Conservation (phyloP, 2,797 vertebrate species). For the Cacajao melanocephalus region DNA sequence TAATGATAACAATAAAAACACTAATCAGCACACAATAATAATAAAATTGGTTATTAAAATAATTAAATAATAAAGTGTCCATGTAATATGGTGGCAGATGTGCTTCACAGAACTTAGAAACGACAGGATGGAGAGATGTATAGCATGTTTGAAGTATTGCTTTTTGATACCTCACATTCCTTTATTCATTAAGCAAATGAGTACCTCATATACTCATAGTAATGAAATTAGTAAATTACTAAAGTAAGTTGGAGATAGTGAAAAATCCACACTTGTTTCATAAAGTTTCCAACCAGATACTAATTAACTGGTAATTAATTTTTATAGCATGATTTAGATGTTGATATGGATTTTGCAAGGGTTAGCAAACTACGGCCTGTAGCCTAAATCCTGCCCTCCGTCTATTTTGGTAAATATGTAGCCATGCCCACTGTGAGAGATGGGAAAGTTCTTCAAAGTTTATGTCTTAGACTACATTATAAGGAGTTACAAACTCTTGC, state of each 20-base stretch:
- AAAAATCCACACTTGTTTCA: background rate
- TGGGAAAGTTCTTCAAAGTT: too few relatives aligned
- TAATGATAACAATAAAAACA: background rate
- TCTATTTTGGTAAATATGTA: background rate
- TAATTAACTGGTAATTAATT: background rate
- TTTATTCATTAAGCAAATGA: background rate
- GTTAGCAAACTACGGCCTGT: background rate
- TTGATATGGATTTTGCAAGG: background rate
- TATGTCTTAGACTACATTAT: too few relatives aligned
- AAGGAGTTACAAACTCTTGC: too few relatives aligned
- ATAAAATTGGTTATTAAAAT: background rate
- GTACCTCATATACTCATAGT: background rate
- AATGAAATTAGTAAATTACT: background rate
- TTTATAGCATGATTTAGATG: background rate
- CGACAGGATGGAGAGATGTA: background rate
- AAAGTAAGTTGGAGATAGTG: background rate
- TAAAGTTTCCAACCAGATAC: background rate
- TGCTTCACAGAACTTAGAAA: background rate
- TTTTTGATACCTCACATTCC: background rate
- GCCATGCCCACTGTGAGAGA: background rate
- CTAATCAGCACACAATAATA: background rate
- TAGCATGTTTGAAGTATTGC: background rate
- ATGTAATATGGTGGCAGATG: background rate
- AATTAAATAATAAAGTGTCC: background rate
- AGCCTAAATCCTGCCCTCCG: background rate